Conservation (phyloP, 2,113 vertebrate genomes). For the Maccullochella peelii region DNA sequence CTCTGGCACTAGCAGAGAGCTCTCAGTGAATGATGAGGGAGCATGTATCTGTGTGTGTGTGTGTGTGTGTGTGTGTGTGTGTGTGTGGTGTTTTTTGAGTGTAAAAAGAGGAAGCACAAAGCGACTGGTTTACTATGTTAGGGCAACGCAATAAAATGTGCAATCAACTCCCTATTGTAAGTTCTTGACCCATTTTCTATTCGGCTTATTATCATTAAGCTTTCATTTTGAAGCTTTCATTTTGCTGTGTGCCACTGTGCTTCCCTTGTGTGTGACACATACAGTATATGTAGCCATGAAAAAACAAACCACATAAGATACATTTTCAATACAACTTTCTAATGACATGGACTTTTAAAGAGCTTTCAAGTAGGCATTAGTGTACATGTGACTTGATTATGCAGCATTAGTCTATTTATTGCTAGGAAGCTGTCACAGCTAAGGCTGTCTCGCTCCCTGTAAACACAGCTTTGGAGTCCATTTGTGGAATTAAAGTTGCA, state of each 20-base stretch:
- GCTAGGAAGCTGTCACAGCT: conserved; percentile 67
- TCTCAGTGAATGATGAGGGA: conserved; percentile 21
- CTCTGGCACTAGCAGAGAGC: conserved; percentile 20
- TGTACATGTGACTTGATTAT: conserved; percentile 72
- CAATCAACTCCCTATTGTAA: conserved; percentile 50
- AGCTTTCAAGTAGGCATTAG: conserved; percentile 64
- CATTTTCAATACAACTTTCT: conserved; percentile 64
- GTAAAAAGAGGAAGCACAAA: conserved; percentile 18
- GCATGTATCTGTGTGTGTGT: not conserved
- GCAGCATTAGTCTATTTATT: conserved; percentile 71
- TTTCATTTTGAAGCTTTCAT: conserved; percentile 33
- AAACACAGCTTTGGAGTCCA: conserved; percentile 76
- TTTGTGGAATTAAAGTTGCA: conserved; percentile 78
- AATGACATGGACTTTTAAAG: conserved; percentile 47
- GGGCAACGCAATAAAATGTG: conserved; percentile 31
- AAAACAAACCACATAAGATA: conserved; percentile 45
- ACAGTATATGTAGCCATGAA: not conserved
- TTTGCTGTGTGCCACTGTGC: conserved; percentile 17
- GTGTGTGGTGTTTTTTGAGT: not conserved
- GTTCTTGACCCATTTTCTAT: conserved; percentile 61
- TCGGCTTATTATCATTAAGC: conserved; percentile 55
- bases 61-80: not conserved
- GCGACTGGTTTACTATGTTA: conserved; percentile 32
- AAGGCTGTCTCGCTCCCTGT: conserved; percentile 63
- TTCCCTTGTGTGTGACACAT: conserved; percentile 27